phyloP scores from a whole-genome alignment of 1,140 invertebrate genomes.

The Cydia splendana region DNA sequence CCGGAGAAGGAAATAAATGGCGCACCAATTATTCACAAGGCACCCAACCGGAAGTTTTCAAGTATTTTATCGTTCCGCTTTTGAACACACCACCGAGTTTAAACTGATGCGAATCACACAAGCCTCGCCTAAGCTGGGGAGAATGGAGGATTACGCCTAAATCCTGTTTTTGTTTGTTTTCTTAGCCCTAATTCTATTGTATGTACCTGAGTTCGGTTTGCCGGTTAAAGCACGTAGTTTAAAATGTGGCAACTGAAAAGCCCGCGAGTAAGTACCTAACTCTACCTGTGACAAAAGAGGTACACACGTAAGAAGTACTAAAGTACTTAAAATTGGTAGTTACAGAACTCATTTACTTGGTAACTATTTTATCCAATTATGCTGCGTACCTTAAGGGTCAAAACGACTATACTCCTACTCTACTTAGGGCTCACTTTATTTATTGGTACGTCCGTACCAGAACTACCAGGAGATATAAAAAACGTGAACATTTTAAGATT shows the following conservation, averaged over 20 bases:
- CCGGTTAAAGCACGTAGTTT: slow-evolving; percentile 45
- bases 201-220: slow-evolving; percentile 42
- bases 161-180: slow-evolving; percentile 78
- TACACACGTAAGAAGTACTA: too few species aligned
- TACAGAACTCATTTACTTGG: too few species aligned
- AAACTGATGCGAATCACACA: slow-evolving; percentile 70
- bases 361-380: too few species aligned
- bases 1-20: slow-evolving; percentile 70
- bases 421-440: too few species aligned
- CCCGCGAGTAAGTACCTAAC: too few species aligned
- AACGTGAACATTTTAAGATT: too few species aligned
- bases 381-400: too few species aligned
- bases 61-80: slow-evolving; percentile 69
- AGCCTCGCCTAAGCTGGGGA: slow-evolving; percentile 63
- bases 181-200: slow-evolving; percentile 70
- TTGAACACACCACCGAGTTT: slow-evolving; percentile 62
- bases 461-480: too few species aligned
- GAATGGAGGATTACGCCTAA: slow-evolving; percentile 72
- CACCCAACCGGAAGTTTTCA: slow-evolving; percentile 71
- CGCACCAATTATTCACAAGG: slow-evolving; percentile 64
- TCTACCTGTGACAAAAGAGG: too few species aligned
- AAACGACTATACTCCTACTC: too few species aligned
- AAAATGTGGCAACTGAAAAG: background rate
- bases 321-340: too few species aligned
- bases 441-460: too few species aligned